Evolutionary conservation across 2,113 vertebrate species (phyloP).

Genomic region (Gavialis gangeticus): DNA sequence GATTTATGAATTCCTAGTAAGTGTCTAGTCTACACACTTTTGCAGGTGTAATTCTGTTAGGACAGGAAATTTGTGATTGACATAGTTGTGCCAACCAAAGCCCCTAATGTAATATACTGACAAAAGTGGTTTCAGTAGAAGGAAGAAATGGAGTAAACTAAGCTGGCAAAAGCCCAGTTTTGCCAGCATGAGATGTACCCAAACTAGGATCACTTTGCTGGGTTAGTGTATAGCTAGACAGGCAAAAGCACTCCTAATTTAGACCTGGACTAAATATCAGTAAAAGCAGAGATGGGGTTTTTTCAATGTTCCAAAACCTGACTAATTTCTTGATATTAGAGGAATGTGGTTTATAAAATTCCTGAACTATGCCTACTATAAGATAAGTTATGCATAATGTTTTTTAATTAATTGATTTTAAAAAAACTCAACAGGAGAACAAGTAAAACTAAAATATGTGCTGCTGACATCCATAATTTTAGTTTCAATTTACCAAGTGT

Average conservation of each 20-base stretch:
- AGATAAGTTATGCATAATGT: neutral
- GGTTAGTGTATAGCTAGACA: neutral
- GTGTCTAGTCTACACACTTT: neutral
- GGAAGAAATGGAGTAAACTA: neutral
- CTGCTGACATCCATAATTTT: neutral
- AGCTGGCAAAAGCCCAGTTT: neutral
- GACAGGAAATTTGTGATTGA: neutral
- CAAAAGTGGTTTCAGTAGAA: neutral
- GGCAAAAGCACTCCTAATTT: neutral
- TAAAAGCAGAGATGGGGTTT: neutral
- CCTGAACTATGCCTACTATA: neutral
- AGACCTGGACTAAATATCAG: neutral
- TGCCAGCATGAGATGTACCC: neutral
- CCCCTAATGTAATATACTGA: neutral
- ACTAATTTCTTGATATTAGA: neutral
- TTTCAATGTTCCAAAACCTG: neutral
- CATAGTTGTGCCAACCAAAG: neutral
- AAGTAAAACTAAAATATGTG: neutral
- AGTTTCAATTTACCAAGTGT: neutral
- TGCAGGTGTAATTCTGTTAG: accelerated
- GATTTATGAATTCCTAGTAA: neutral
- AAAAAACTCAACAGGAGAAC: conserved; percentile 8
- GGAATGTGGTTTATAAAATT: neutral
- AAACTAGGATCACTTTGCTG: neutral
- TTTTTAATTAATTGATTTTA: conserved; percentile 29